phyloP scores from a whole-genome alignment of 1,140 invertebrate genomes.

The Kradibia gibbosae region DNA sequence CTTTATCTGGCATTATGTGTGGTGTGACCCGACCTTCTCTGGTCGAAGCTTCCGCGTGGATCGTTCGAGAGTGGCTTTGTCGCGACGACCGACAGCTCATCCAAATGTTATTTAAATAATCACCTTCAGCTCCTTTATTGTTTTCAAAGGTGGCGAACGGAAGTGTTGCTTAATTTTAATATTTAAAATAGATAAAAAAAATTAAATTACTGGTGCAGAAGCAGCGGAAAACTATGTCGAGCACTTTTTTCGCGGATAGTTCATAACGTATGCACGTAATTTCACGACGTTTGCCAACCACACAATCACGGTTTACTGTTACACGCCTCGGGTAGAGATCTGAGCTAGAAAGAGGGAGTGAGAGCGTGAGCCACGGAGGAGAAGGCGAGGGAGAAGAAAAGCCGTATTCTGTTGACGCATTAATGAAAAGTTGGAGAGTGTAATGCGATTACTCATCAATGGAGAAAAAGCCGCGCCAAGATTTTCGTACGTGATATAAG shows the following conservation, averaged over 20 bases:
- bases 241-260: neutral
- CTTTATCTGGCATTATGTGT: neutral
- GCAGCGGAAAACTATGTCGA: neutral
- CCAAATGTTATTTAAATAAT: neutral
- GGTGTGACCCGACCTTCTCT: neutral
- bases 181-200: too few species aligned
- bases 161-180: neutral
- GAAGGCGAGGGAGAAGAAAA: neutral
- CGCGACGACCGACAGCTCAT: neutral
- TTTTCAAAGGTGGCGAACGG: neutral
- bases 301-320: slow-evolving; percentile 17
- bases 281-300: neutral
- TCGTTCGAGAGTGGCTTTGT: neutral
- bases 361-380: too few species aligned
- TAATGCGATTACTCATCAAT: neutral
- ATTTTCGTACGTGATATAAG: slow-evolving; percentile 24
- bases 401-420: neutral
- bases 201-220: neutral
- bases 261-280: neutral
- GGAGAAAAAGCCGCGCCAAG: neutral
- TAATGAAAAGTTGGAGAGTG: neutral
- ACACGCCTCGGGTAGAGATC: neutral
- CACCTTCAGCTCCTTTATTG: slow-evolving; percentile 2
- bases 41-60: neutral
- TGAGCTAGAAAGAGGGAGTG: too few species aligned